phyloP scores from a whole-genome alignment of 1,140 invertebrate genomes.

The Brachionus plicatilis region DNA sequence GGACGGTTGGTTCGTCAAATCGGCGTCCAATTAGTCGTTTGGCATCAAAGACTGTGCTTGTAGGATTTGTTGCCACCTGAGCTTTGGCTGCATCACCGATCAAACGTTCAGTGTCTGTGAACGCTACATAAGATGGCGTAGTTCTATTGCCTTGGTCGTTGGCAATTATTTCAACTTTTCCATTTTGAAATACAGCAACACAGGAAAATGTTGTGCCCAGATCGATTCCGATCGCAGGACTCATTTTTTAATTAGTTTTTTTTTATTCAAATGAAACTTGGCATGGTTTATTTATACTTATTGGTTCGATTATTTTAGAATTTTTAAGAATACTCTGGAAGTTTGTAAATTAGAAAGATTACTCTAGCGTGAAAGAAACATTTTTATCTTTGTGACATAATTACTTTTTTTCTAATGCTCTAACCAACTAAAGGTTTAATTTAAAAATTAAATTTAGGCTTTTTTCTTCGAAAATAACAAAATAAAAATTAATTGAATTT shows the following conservation, averaged over 20 bases:
- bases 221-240: conserved; percentile 40
- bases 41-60: conserved; percentile 66
- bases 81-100: conserved; percentile 96
- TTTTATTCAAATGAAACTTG: neutral
- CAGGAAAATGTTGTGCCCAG: conserved; percentile 43
- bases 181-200: conserved; percentile 62
- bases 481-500: neutral
- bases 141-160: conserved; percentile 96
- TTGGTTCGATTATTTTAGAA: neutral
- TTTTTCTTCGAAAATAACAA: neutral
- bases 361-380: neutral
- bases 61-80: conserved; percentile 75
- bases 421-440: neutral
- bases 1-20: conserved; percentile 79
- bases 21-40: conserved; percentile 82
- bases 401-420: neutral
- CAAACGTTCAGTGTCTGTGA: conserved; percentile 90
- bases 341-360: conserved; percentile 1
- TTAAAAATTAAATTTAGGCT: neutral
- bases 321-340: neutral
- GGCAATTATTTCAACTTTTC: conserved; percentile 94
- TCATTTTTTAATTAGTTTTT: neutral
- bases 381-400: neutral
- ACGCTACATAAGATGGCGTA: conserved; percentile 92
- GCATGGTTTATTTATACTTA: neutral